These are phyloP conservation scores for Lophius americanus DNA, from an alignment of 2,797 vertebrate species.

Conservation along the genomic window DNA sequence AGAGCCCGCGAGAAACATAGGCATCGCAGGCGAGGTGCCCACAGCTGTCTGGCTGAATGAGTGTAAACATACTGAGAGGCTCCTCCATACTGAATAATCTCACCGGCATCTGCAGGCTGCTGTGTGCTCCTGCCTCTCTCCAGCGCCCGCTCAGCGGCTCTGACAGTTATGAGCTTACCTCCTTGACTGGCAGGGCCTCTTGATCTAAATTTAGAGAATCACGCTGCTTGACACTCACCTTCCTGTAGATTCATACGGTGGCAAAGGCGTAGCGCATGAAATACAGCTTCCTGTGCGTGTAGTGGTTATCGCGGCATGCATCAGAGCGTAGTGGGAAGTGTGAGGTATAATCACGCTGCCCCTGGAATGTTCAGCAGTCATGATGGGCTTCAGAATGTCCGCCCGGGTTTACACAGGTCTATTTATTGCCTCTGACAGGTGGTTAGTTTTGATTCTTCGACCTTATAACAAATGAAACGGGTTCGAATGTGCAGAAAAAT, in stretches of 20 bases:
- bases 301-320: slow-evolving; percentile 20
- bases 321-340: not conserved
- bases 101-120: slow-evolving; percentile 58
- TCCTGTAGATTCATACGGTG: slow-evolving; percentile 50
- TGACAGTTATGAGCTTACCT: slow-evolving; percentile 74
- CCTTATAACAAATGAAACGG: no score
- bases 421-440: not conserved
- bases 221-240: slow-evolving; percentile 54
- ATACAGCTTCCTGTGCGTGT: slow-evolving; percentile 24
- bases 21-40: slow-evolving; percentile 74
- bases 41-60: slow-evolving; percentile 83
- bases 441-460: slow-evolving; percentile 1
- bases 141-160: slow-evolving; percentile 60
- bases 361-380: slow-evolving; percentile 29
- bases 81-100: slow-evolving; percentile 73
- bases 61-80: slow-evolving; percentile 81
- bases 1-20: slow-evolving; percentile 73
- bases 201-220: slow-evolving; percentile 76
- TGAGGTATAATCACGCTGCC: slow-evolving; percentile 41
- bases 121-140: slow-evolving; percentile 65
- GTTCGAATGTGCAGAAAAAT: no score
- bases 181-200: slow-evolving; percentile 68
- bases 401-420: slow-evolving; percentile 4
- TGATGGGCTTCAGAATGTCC: slow-evolving; percentile 15
- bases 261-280: slow-evolving; percentile 44